phyloP scores from a whole-genome alignment of 2,113 vertebrate species.

The Chrysemys picta region DNA sequence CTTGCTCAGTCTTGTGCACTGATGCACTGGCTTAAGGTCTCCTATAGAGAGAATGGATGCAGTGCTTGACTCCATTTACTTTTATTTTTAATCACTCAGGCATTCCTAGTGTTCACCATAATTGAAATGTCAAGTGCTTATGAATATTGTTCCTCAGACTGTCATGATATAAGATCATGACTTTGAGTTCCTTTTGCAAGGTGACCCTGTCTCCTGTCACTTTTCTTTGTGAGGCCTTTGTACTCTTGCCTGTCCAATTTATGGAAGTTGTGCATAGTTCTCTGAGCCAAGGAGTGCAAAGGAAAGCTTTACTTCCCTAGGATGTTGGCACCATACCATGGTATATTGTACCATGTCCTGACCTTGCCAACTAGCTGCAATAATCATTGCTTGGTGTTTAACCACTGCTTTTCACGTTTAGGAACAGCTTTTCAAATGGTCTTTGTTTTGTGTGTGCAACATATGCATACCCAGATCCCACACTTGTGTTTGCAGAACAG shows the following conservation, averaged over 20 bases:
- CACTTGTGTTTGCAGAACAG: background rate
- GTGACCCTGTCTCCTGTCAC: conserved; percentile 40
- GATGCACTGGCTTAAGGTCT: background rate
- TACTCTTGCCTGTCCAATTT: conserved; percentile 24
- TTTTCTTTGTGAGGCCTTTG: background rate
- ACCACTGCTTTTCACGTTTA: background rate
- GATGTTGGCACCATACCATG: background rate
- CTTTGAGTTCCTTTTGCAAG: conserved; percentile 26
- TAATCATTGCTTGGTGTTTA: background rate
- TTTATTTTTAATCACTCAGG: background rate
- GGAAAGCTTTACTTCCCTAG: background rate
- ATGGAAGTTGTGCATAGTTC: background rate
- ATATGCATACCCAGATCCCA: background rate
- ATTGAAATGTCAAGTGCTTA: background rate
- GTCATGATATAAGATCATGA: background rate
- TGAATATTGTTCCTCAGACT: background rate
- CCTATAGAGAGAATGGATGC: background rate
- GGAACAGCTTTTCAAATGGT: background rate
- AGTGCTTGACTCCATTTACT: background rate
- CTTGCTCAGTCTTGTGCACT: background rate
- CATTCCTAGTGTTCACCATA: background rate
- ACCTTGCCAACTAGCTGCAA: background rate
- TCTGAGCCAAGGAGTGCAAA: background rate
- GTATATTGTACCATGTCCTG: background rate
- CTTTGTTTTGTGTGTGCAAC: background rate